Evolutionary conservation across 2,888 invertebrate genomes (phyloP), one percentile per base, ranked within the genome.

Genomic region (Sabellastarte sp.): DNA sequence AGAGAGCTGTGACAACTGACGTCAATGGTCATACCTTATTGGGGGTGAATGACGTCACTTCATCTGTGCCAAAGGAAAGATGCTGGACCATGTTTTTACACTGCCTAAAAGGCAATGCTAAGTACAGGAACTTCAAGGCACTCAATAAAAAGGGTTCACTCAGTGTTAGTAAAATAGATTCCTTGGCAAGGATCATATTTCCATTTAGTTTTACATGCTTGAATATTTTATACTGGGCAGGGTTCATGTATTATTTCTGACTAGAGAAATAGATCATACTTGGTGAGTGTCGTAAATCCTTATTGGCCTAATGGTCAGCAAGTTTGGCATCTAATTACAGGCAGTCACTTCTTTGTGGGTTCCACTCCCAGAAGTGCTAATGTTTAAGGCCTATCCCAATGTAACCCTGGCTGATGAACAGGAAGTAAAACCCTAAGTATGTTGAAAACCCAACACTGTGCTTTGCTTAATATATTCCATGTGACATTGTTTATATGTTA

Each of bases 171-270:
- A 69, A 63, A 33, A 68, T 72, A 2, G 72, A 72, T 63, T 66
- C 71, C 3, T 29, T 72, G 41, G 59, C 69, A n/a, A 56, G 69
- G 20, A 70, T 70, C 32, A 32, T 72, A 29, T 72, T 72, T 61
- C 72, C 72, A 20, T 69, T 70, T 57, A 65, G 65, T 52, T 72
- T 72, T 61, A 59, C 61, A 20, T 69, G 67, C 50, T 59, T 72
- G 20, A 72, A 72, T 55, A 63, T 72, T 10, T 57, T 72, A 51
- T 72, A 72, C 61, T 72, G 72, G 72, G 70, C 68, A 2, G 71
- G 71, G 4, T 71, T 69, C 61, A 41, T 67, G 53, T 71, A 71
- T 57, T 71, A 71, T 57, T 71, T 71, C 50, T 71, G 60, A 64
- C n/a, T 5, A 41, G 20, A 41, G 41, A 41, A 41, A 41, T 41